Conservation (phyloP, 2,113 vertebrate genomes). For the Anolis sagrei region DNA sequence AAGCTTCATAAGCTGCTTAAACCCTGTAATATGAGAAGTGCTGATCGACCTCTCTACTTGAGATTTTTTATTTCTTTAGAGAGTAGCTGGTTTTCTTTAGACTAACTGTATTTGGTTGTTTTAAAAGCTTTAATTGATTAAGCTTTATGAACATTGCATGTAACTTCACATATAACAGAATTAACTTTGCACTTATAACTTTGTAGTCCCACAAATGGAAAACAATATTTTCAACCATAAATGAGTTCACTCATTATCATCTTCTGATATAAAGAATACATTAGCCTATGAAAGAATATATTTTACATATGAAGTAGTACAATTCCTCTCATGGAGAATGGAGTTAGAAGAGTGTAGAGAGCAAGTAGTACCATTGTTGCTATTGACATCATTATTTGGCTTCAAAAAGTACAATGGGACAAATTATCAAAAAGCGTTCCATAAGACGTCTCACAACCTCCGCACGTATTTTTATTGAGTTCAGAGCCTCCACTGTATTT, state of each 20-base stretch:
- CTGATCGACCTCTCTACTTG: neutral
- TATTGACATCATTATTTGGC: neutral
- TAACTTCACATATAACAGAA: neutral
- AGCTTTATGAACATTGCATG: neutral
- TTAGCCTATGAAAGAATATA: neutral
- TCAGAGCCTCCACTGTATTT: neutral
- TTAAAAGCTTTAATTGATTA: neutral
- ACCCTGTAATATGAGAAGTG: neutral
- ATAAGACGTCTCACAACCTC: neutral
- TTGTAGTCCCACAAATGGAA: neutral
- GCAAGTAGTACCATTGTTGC: too few relatives aligned
- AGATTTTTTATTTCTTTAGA: neutral
- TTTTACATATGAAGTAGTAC: neutral
- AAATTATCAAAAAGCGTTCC: neutral
- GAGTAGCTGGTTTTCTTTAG: neutral
- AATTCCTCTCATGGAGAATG: neutral
- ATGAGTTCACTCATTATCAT: neutral
- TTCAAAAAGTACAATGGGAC: too few relatives aligned
- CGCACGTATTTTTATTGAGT: too few relatives aligned
- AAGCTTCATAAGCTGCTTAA: neutral
- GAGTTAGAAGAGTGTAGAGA: neutral
- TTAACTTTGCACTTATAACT: neutral
- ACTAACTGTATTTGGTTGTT: neutral
- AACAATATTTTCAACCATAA: neutral
- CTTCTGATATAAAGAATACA: neutral